Conservation (phyloP, 2,797 vertebrate genomes). For the Eurystomus glaucurus region DNA sequence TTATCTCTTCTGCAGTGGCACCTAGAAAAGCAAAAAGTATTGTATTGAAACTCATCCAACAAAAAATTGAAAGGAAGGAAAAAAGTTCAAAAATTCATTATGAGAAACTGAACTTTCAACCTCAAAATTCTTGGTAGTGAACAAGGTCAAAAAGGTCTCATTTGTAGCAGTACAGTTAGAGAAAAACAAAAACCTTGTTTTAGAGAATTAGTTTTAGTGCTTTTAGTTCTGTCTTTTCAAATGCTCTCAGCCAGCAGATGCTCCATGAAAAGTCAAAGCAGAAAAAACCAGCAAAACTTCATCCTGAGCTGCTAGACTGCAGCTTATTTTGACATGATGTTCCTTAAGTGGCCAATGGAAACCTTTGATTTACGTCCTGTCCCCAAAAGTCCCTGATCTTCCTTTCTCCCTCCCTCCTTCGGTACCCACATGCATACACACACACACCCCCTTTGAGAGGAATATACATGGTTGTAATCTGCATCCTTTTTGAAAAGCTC, state of each 20-base stretch:
- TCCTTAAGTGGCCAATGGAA: neutral
- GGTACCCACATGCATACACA: neutral
- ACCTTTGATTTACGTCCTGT: neutral
- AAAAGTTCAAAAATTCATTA: neutral
- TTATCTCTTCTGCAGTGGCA: conserved; percentile 92
- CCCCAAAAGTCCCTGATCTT: neutral
- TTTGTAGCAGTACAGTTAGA: neutral
- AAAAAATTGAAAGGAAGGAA: neutral
- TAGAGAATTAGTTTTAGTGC: neutral
- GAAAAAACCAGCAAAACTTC: neutral
- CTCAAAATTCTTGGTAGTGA: conserved; percentile 22
- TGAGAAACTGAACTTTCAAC: conserved; percentile 34
- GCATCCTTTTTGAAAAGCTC: neutral
- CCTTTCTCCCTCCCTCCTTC: neutral
- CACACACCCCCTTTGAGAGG: neutral
- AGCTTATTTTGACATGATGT: neutral
- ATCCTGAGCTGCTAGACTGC: neutral
- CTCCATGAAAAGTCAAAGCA: conserved; percentile 20
- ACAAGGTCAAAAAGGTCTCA: neutral
- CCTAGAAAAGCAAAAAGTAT: conserved; percentile 82
- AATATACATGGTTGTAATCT: neutral
- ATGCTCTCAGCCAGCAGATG: neutral
- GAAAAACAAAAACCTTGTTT: conserved; percentile 34
- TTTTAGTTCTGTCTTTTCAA: conserved; percentile 27
- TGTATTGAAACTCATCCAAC: neutral